These are phyloP conservation scores for Lamproptera curius DNA, from an alignment of 2,888 invertebrate species.

Conservation along the genomic window DNA sequence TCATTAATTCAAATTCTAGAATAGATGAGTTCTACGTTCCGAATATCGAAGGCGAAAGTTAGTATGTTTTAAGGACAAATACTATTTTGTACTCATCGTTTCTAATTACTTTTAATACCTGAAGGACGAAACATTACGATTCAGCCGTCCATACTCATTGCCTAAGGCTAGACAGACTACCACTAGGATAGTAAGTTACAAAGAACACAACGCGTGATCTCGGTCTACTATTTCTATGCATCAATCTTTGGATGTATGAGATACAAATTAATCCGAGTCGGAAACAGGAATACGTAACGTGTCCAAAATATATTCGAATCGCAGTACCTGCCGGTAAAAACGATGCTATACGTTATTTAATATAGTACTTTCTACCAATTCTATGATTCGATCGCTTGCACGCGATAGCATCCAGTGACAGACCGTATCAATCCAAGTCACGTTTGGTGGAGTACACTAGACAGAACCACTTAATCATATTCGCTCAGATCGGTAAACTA, in stretches of 20 bases:
- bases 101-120: too few relatives aligned
- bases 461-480: too few relatives aligned
- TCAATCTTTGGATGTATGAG: slow-evolving; percentile 78
- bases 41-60: too few relatives aligned
- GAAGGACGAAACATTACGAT: too few relatives aligned
- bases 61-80: too few relatives aligned
- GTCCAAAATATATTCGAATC: slow-evolving; percentile 73
- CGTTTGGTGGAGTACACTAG: too few relatives aligned
- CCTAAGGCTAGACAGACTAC: too few relatives aligned
- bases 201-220: slow-evolving; percentile 65
- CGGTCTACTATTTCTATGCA: slow-evolving; percentile 78
- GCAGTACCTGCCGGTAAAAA: slow-evolving; percentile 74
- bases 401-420: slow-evolving; percentile 56
- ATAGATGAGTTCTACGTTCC: too few relatives aligned
- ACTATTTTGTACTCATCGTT: too few relatives aligned
- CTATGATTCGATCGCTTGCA: slow-evolving; percentile 66
- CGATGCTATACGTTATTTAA: slow-evolving; percentile 72
- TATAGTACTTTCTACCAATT: slow-evolving; percentile 69
- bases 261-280: slow-evolving; percentile 77
- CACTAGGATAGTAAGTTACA: too few relatives aligned
- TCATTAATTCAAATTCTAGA: too few relatives aligned
- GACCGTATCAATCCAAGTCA: slow-evolving; percentile 55
- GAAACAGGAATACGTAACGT: slow-evolving; percentile 75
- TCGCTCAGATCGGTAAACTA: slow-evolving; percentile 73
- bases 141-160: too few relatives aligned